Base-by-base conservation (phyloP, 2,113 vertebrate genomes). In the Eublepharis macularius region DNA sequence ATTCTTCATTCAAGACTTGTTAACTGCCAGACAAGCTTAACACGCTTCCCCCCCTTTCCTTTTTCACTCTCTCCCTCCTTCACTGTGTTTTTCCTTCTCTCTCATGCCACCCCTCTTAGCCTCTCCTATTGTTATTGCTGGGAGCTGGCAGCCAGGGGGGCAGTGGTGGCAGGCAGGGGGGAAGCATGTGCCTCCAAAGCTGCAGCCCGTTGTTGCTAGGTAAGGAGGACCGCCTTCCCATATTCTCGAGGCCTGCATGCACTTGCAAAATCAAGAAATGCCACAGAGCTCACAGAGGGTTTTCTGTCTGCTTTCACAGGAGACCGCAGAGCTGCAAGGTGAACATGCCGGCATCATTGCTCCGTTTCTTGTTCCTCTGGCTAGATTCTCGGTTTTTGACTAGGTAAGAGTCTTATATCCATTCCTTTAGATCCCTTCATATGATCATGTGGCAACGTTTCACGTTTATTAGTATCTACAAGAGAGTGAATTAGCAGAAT, bases 1-100 rank as follows among this genome's bases (percentile, higher is more conserved):
- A 98, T 98, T 98, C 97, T 97, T 98, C 97, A 98, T 98, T 98
- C 97, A 98, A 97, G 97, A 97, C 97, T 97, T 97, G 97, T 98
- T 98, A 98, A 97, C 97, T 97, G 97, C 96, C 97, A 97, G 97
- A 97, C 96, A 94, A 97, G 97, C 97, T 96, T 97, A 97, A 97
- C 97, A 96, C 94, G 96, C 96, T 96, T 95, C 96, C 60, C 90
- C 92, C 91, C 87, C 89, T 87, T 87, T 72, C 81, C 86, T 86
- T 34, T 73, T 69, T 81, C 90, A 89, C 92, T 89, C 86, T 89
- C 81, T 78, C 91, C 86, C 87, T 90, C 76, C 82, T 89, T 90
- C 81, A 87, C 84, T 92, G 69, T 89, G 80, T 90, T 86, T 65
- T 24, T 77, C 87, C 89, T 91, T 81, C 82, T 83, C 86, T 92